Evolutionary conservation across 2,888 invertebrate genomes (phyloP).

Genomic region (Junonia oenone): DNA sequence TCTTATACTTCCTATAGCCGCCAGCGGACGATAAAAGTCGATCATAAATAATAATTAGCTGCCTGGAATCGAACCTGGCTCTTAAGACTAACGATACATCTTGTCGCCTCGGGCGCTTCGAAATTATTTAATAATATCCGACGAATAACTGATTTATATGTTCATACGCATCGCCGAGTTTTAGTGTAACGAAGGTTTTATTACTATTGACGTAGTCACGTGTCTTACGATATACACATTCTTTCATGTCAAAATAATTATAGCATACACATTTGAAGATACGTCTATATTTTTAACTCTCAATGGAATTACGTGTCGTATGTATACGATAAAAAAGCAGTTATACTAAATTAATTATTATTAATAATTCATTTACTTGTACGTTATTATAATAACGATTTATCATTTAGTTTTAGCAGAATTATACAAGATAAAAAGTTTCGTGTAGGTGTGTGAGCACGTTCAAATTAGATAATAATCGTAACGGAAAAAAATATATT

Average conservation of each 20-base stretch:
- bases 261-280: too few relatives aligned
- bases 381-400: slow-evolving; percentile 43
- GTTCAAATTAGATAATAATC: too few relatives aligned
- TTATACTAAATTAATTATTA: too few relatives aligned
- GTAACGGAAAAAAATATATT: too few relatives aligned
- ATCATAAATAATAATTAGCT: slow-evolving; percentile 65
- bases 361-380: slow-evolving; percentile 41
- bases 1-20: slow-evolving; percentile 42
- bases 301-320: too few relatives aligned
- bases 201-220: background rate
- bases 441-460: slow-evolving; percentile 1
- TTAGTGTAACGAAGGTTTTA: background rate
- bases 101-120: slow-evolving; percentile 47
- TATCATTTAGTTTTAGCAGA: slow-evolving; percentile 37
- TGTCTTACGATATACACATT: too few relatives aligned
- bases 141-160: slow-evolving; percentile 52
- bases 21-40: slow-evolving; percentile 44
- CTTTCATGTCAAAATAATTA: too few relatives aligned
- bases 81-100: slow-evolving; percentile 52
- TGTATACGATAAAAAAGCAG: too few relatives aligned
- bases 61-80: slow-evolving; percentile 51
- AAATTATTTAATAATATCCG: slow-evolving; percentile 56
- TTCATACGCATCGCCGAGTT: slow-evolving; percentile 40
- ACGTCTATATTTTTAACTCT: too few relatives aligned
- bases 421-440: slow-evolving; percentile 30